Evolutionary conservation across 1,140 invertebrate genomes (phyloP).

Genomic region (Drosophila tsacasi): DNA sequence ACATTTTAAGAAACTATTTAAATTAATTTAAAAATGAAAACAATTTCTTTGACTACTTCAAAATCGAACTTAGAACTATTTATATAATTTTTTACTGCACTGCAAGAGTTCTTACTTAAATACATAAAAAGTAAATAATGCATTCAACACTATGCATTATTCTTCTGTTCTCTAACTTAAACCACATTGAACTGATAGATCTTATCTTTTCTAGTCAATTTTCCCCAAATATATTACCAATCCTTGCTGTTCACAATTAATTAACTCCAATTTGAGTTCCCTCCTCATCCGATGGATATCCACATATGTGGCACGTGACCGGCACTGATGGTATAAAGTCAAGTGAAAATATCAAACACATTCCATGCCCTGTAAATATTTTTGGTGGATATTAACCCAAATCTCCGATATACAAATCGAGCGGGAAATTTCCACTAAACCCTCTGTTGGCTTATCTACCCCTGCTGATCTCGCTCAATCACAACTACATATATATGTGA

Average conservation of each 20-base stretch:
- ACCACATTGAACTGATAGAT: constrained; percentile 9
- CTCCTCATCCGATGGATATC: not conserved
- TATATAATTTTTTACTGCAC: not conserved
- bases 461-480: constrained; percentile 58
- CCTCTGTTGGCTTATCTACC: constrained; percentile 70
- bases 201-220: constrained; percentile 4
- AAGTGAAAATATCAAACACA: constrained; percentile 68
- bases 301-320: constrained; percentile 72
- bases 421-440: constrained; percentile 67
- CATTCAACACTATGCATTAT: not conserved
- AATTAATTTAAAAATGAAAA: not conserved
- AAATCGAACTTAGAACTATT: not conserved
- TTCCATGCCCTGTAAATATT: constrained; percentile 45
- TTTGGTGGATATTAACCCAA: constrained; percentile 71
- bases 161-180: not conserved
- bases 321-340: constrained; percentile 41
- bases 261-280: constrained; percentile 1
- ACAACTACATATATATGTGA: constrained; percentile 34
- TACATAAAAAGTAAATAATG: not conserved
- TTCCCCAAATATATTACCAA: constrained; percentile 2
- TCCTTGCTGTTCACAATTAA: constrained; percentile 7
- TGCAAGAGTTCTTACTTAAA: not conserved
- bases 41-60: too few species aligned
- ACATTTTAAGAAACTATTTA: not conserved
- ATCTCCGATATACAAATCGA: constrained; percentile 78